Conservation (phyloP, 2,888 invertebrate genomes). For the Sphinx pinastri region DNA sequence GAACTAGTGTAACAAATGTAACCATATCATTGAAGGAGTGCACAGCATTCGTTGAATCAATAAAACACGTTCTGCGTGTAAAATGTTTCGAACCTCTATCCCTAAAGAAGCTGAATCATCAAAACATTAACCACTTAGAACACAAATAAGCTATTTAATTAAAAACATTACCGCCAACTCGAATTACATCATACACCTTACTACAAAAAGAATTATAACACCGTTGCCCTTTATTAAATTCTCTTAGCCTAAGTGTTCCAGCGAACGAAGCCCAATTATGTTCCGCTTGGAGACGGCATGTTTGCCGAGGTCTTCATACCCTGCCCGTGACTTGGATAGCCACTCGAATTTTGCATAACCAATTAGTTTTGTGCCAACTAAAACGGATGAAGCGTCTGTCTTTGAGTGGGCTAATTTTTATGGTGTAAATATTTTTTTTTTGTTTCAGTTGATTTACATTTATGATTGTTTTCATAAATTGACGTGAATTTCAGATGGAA, state of each 20-base stretch:
- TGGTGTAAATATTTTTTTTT: background rate
- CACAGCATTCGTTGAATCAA: too few relatives aligned
- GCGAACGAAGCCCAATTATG: constrained; percentile 63
- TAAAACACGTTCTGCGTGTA: too few relatives aligned
- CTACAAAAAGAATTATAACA: background rate
- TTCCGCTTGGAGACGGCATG: constrained; percentile 50
- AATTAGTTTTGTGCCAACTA: constrained; percentile 78
- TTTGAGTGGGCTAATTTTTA: background rate
- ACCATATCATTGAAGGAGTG: too few relatives aligned
- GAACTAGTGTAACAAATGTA: too few relatives aligned
- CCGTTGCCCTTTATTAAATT: constrained; percentile 8
- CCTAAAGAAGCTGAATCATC: too few relatives aligned
- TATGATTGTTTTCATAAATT: background rate
- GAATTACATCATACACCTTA: background rate
- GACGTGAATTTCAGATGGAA: background rate
- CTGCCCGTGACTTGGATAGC: constrained; percentile 75
- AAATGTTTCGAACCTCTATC: too few relatives aligned
- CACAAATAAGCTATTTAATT: background rate
- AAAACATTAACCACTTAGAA: background rate
- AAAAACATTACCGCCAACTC: background rate
- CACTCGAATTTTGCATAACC: constrained; percentile 81
- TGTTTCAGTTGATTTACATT: background rate
- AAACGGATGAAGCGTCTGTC: constrained; percentile 54
- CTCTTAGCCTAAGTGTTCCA: background rate
- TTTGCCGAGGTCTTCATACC: constrained; percentile 70